Evolutionary conservation across 2,113 vertebrate species (phyloP), one percentile per base, ranked within the genome.

Genomic region (Indicator indicator): DNA sequence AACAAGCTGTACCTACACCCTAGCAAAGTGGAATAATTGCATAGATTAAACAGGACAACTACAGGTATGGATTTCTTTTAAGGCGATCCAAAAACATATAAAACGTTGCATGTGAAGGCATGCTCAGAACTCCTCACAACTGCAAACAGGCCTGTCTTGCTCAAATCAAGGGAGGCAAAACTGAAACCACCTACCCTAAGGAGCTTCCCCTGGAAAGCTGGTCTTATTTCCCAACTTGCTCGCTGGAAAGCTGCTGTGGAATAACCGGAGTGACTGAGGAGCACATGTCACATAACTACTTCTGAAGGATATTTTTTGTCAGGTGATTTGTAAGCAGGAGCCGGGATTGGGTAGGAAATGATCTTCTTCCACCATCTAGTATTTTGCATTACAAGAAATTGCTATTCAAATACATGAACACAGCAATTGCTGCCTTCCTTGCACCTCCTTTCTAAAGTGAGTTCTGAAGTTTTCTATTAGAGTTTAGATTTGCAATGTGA

Each of bases 101-200:
- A 79, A 36, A 90, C 65, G 87, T 9, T 90, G 59, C 94, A 86
- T 88, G 93, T 81, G 86, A 97, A 94, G 96, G 67, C 95, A 96
- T 0, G 90, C 67, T 93, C 13, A 11, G 12, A 78, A 92, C 65
- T 91, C 93, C 75, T 90, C 83, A 62, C 40, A 90, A 68, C 65
- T 59, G 50, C 86, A 62, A 82, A 93, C 77, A 70, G 70, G 59
- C 40, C 64, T 33, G 62, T 62, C 77, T 90, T 28, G 75, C 33
- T 72, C 77, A 86, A 93, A 95, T 62, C 30, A 82, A 84, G 62
- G 56, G 58, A 93, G 79, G 73, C 58, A 95, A 91, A 95, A 77
- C 36, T 81, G 90, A 95, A 95, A 94, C 73, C 90, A 93, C 95
- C 91, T 96, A 95, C 95, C 96, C 93, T 73, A 75, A 82, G 86